phyloP scores from a whole-genome alignment of 64 coral and sea anemone genomes.

The Cladopsammia gracilis region DNA sequence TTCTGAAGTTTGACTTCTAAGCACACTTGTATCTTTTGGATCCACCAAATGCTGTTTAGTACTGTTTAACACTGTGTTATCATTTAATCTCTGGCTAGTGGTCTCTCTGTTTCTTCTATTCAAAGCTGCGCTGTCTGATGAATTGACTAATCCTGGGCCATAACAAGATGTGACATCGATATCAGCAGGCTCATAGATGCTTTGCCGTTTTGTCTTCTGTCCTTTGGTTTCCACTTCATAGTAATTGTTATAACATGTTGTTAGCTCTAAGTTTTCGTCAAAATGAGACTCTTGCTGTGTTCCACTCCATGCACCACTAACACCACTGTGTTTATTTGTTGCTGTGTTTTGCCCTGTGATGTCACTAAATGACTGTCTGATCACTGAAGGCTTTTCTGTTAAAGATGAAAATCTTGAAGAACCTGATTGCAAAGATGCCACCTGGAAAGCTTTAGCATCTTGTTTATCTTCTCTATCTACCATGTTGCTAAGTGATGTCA shows the following conservation, averaged over 20 bases:
- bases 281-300: not conserved
- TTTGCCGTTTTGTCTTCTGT: constrained; percentile 25
- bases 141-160: not conserved
- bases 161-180: constrained; percentile 59
- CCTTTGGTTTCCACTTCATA: not conserved
- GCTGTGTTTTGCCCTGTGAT: too few relatives aligned
- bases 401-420: not conserved
- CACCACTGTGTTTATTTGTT: too few relatives aligned
- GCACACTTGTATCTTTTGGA: not conserved
- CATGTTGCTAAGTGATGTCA: too few relatives aligned
- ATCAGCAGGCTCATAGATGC: constrained; percentile 49
- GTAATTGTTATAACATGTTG: constrained; percentile 61
- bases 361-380: too few relatives aligned
- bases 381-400: too few relatives aligned
- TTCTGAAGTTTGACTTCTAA: not conserved
- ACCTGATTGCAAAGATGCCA: not conserved
- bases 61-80: too few relatives aligned
- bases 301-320: not conserved
- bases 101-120: too few relatives aligned
- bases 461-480: not conserved
- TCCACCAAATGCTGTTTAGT: too few relatives aligned
- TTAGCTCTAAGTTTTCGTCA: constrained; percentile 55
- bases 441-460: constrained; percentile 7
- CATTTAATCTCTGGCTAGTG: too few relatives aligned
- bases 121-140: not conserved